Evolutionary conservation across 2,888 invertebrate species (phyloP).

Genomic region (Proisotoma minuta): DNA sequence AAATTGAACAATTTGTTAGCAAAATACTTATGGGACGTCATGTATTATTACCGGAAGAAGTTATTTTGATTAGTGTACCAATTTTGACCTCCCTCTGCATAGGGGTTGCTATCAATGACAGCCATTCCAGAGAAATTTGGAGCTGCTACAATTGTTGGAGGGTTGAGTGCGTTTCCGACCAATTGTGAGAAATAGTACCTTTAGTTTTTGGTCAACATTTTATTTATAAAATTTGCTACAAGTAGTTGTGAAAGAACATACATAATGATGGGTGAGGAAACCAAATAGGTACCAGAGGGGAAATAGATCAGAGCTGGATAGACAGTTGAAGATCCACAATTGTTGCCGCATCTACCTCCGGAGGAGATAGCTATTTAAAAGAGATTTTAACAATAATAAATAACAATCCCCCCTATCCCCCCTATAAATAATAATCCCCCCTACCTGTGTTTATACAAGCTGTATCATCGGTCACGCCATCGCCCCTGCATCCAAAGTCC

Average conservation of each 20-base stretch:
- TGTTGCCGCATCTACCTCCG: conserved; percentile 36
- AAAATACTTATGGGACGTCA: not conserved
- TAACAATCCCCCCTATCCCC: no score
- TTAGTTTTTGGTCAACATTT: no score
- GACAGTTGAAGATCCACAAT: conserved; percentile 39
- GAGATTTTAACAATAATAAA: no score
- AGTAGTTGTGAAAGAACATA: conserved; percentile 11
- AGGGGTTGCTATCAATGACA: conserved; percentile 39
- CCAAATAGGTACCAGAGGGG: conserved; percentile 36
- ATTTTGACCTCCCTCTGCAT: conserved; percentile 29
- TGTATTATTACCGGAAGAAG: conserved; percentile 21
- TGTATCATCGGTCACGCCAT: conserved; percentile 40
- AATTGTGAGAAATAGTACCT: conserved; percentile 37
- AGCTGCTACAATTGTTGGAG: conserved; percentile 31
- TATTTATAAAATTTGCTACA: no score
- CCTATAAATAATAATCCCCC: no score
- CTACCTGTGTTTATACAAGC: conserved; percentile 38
- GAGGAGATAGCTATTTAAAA: conserved; percentile 38
- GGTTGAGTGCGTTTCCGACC: conserved; percentile 37
- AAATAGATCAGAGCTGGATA: conserved; percentile 38
- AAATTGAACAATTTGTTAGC: no score
- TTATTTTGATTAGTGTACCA: conserved; percentile 34
- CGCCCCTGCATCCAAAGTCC: conserved; percentile 41
- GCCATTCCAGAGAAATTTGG: conserved; percentile 36
- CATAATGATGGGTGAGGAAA: conserved; percentile 42